These are phyloP conservation scores for Stenodera caucasica DNA, from an alignment of 2,888 invertebrate genomes.

Conservation along the genomic window DNA sequence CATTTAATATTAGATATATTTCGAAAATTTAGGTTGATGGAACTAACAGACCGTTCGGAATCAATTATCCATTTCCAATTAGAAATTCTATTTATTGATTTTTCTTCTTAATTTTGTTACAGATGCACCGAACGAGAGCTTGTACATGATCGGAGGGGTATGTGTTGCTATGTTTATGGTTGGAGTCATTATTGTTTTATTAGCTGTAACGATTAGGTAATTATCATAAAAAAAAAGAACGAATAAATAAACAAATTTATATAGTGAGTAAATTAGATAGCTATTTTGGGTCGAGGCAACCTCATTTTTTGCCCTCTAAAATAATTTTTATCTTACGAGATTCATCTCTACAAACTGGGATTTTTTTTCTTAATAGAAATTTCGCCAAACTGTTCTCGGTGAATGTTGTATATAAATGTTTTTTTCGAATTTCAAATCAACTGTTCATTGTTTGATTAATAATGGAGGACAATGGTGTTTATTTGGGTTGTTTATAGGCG, in stretches of 20 bases:
- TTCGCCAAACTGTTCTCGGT: no score
- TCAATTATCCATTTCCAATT: not conserved
- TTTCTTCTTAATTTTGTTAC: constrained; percentile 58
- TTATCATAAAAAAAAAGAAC: constrained; percentile 29
- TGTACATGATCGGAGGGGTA: constrained; percentile 83
- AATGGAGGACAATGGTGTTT: constrained; percentile 1
- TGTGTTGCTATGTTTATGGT: constrained; percentile 82
- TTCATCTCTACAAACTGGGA: no score
- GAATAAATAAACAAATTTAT: not conserved
- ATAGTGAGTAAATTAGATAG: not conserved
- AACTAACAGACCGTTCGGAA: not conserved
- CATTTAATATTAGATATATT: constrained; percentile 6
- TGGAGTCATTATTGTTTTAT: constrained; percentile 75
- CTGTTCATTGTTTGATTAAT: not conserved
- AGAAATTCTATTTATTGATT: not conserved
- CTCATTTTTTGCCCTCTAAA: no score
- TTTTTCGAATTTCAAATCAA: not conserved
- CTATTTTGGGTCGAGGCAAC: no score
- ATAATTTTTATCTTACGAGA: no score
- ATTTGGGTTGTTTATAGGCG: not conserved
- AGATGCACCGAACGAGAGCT: constrained; percentile 82
- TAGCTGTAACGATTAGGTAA: constrained; percentile 82
- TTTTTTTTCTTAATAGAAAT: no score
- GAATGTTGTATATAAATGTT: no score
- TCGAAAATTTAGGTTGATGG: constrained; percentile 7